phyloP scores from a whole-genome alignment of 1,140 invertebrate species.

The Drosophila tani region DNA sequence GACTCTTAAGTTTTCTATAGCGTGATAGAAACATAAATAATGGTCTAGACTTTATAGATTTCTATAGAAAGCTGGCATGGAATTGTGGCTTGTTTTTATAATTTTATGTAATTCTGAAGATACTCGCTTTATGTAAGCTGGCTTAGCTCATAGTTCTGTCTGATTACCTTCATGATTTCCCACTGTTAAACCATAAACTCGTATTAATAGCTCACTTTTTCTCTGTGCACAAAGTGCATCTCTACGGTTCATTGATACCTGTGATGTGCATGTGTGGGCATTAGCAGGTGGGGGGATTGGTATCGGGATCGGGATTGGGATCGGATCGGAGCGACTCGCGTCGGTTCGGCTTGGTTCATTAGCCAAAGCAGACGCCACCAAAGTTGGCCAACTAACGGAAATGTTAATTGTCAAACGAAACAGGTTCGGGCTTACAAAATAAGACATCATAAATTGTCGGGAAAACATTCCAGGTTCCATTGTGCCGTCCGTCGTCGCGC shows the following conservation, averaged over 20 bases:
- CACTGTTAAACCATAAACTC: background rate
- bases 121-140: background rate
- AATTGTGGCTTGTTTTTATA: background rate
- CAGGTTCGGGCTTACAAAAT: slow-evolving; percentile 77
- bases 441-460: slow-evolving; percentile 80
- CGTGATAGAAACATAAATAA: too few relatives aligned
- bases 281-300: slow-evolving; percentile 26
- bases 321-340: slow-evolving; percentile 9
- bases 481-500: slow-evolving; percentile 31
- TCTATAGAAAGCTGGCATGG: background rate
- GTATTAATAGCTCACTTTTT: background rate
- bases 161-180: too few relatives aligned
- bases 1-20: too few relatives aligned
- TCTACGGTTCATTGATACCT: slow-evolving; percentile 51
- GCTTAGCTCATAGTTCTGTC: too few relatives aligned
- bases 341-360: slow-evolving; percentile 61
- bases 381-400: slow-evolving; percentile 83
- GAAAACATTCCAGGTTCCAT: slow-evolving; percentile 67
- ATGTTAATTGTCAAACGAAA: slow-evolving; percentile 81
- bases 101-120: background rate
- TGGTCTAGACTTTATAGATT: too few relatives aligned
- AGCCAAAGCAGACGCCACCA: slow-evolving; percentile 81
- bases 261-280: background rate
- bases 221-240: slow-evolving; percentile 3
- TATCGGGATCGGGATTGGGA: slow-evolving; percentile 20